Evolutionary conservation across 2,888 invertebrate species (phyloP).

Genomic region (Elmis aenea): DNA sequence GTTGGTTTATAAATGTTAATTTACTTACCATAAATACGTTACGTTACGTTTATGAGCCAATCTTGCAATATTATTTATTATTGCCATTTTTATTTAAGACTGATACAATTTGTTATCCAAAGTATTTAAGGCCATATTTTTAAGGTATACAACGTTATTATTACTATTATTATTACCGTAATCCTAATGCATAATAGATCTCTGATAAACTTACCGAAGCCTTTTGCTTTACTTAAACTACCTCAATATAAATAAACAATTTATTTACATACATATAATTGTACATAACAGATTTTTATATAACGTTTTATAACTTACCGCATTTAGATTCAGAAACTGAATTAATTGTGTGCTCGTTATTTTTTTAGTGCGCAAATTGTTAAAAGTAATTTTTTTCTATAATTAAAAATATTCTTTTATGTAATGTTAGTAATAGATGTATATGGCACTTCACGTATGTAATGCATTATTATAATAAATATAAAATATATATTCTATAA

Average conservation of each 20-base stretch:
- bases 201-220: conserved; percentile 26
- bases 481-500: conserved; percentile 27
- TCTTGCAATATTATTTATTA: too few species aligned
- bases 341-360: conserved; percentile 29
- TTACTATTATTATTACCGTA: too few species aligned
- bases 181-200: conserved; percentile 23
- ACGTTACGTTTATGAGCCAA: too few species aligned
- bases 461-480: conserved; percentile 39
- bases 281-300: conserved; percentile 30
- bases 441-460: conserved; percentile 45
- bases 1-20: too few species aligned
- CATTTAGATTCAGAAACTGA: conserved; percentile 24
- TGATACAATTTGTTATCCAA: conserved; percentile 42
- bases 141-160: too few species aligned
- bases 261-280: conserved; percentile 23
- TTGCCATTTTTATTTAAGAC: conserved; percentile 47
- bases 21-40: too few species aligned
- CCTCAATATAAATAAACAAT: conserved; percentile 35
- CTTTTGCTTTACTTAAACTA: conserved; percentile 35
- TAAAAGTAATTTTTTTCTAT: conserved; percentile 30
- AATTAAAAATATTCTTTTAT: conserved; percentile 38
- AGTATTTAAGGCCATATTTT: conserved; percentile 32
- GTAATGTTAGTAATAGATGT: conserved; percentile 42
- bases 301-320: conserved; percentile 29
- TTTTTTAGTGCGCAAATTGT: conserved; percentile 23